phyloP scores from a whole-genome alignment of 2,888 invertebrate species.

The Eucriotettix oculatus region DNA sequence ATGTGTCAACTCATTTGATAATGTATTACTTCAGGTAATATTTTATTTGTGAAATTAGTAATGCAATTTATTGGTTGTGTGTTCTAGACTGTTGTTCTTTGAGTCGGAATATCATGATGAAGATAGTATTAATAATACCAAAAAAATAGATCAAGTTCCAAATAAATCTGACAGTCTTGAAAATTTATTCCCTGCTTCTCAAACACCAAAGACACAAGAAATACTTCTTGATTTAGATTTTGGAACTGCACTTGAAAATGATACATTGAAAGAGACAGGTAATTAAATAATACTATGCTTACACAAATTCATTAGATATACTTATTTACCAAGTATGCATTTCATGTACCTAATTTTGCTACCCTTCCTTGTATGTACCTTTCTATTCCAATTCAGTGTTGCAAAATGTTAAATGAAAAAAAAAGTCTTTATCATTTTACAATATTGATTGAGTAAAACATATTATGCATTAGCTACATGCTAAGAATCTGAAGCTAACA shows the following conservation, averaged over 20 bases:
- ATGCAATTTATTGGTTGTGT: too few species aligned
- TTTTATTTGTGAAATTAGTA: too few species aligned
- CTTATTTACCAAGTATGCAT: too few species aligned
- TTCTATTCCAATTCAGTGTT: too few species aligned
- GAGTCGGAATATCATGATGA: constrained; percentile 25
- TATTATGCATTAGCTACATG: too few species aligned
- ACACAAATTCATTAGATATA: neutral
- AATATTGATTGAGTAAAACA: too few species aligned
- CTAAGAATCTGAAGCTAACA: too few species aligned
- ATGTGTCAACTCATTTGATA: too few species aligned
- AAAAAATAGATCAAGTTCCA: constrained; percentile 10
- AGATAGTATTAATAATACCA: constrained; percentile 18
- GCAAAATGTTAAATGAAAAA: too few species aligned
- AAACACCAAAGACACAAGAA: neutral
- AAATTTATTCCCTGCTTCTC: constrained; percentile 2
- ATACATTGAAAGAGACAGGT: neutral
- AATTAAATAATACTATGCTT: neutral
- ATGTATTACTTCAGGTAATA: too few species aligned
- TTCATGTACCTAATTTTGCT: neutral
- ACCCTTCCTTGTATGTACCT: neutral
- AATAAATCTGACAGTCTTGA: constrained; percentile 6
- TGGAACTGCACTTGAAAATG: neutral
- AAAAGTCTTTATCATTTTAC: too few species aligned
- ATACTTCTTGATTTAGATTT: neutral
- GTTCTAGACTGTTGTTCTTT: constrained; percentile 24